Evolutionary conservation across 2,797 vertebrate species (phyloP).

Genomic region (Myotis myotis): DNA sequence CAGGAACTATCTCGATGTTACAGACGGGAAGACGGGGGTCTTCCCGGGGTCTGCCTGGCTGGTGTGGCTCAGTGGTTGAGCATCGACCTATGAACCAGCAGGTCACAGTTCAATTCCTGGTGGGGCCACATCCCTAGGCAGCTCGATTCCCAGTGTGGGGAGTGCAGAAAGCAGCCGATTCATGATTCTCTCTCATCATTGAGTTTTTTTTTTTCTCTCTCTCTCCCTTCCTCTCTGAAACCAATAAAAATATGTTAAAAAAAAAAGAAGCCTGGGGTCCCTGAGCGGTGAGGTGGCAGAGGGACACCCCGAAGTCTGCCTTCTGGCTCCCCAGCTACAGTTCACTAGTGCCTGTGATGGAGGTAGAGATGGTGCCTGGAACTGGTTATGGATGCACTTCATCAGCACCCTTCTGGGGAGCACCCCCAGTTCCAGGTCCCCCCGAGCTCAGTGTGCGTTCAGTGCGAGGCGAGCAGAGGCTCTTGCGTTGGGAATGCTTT

Average conservation of each 20-base stretch:
- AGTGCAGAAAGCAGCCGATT: no score
- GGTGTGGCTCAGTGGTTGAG: no score
- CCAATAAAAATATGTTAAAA: no score
- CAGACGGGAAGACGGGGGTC: neutral
- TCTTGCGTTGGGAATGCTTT: neutral
- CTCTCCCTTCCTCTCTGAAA: no score
- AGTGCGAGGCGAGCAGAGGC: neutral
- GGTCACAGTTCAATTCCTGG: no score
- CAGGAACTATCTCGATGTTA: neutral
- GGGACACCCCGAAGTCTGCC: neutral
- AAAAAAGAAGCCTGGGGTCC: neutral
- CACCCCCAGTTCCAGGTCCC: neutral
- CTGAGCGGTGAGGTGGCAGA: neutral
- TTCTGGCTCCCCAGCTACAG: neutral
- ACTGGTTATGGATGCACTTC: neutral
- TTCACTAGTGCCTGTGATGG: neutral
- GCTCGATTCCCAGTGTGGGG: no score
- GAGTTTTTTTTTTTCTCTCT: no score
- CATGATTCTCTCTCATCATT: no score
- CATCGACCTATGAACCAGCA: no score
- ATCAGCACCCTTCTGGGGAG: neutral
- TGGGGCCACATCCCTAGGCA: no score
- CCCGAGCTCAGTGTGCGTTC: neutral
- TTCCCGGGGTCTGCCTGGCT: neutral
- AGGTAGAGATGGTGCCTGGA: neutral